Base-by-base conservation (phyloP, 2,888 invertebrate genomes). In the Sicus ferrugineus region DNA sequence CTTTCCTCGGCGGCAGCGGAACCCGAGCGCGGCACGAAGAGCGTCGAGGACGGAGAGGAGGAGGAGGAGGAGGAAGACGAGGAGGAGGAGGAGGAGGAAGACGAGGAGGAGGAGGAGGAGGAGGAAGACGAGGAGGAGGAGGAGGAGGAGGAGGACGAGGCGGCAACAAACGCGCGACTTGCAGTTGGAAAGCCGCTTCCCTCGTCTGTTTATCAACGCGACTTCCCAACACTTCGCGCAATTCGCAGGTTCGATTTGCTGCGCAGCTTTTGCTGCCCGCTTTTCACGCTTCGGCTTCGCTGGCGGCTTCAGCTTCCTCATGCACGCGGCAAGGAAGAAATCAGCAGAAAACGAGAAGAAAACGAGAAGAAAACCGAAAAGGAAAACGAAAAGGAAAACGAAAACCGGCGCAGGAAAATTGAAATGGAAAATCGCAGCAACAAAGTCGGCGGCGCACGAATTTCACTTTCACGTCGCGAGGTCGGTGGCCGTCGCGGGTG, bases 381-480 rank as follows among this genome's bases (percentile, higher is more conserved):
- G 1, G 52, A 26, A 52, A 52, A 52, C 21, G 26, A 52, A 52
- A 52, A 11, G 52, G 21, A 52, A 52, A 26, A 21, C 21, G 42
- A 42, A 42, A 42, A 42, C 14, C 42, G 42, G n/a, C 42, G 5
- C 9, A 52, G 52, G 21, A 52, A 52, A 11, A 52, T 4, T 11
- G 9, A 52, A 52, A n/a, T 23, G 21, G 42, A 42, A 1, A 52
- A 52, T 23, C 11, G 19, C 52, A 52, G 21, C 52, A 52, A 52
- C 21, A 52, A 52, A 19, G 21, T 4, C 3, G 52, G 21, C 21
- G 21, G 21, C 5, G 59, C 26, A 68, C 63, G 77, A 83, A 80
- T 81, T 83, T 81, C 81, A 81, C 81, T 81, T 81, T 81, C 81
- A 82, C 81, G 58, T 67, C 11, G 77, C 81, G 80, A 81, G 82